Evolutionary conservation across 2,888 invertebrate genomes (phyloP).

Genomic region (Blera fallax): DNA sequence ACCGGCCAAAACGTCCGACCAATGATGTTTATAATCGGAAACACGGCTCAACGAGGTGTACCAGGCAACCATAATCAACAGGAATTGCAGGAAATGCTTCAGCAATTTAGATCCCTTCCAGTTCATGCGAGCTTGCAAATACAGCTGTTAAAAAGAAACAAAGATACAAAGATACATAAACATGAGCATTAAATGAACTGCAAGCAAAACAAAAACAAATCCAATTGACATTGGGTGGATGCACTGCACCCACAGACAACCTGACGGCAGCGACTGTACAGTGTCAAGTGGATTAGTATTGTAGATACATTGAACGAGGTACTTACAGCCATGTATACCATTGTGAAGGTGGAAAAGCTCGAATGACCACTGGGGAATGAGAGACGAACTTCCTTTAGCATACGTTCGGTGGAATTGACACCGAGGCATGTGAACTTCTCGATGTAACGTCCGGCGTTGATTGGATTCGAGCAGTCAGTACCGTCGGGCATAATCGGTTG

Average conservation of each 20-base stretch:
- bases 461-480: slow-evolving; percentile 83
- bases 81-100: slow-evolving; percentile 92
- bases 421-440: slow-evolving; percentile 87
- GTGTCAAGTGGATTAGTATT: slow-evolving; percentile 18
- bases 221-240: slow-evolving; percentile 19
- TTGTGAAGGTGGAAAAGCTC: slow-evolving; percentile 93
- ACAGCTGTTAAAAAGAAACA: slow-evolving; percentile 85
- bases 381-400: slow-evolving; percentile 89
- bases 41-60: slow-evolving; percentile 95
- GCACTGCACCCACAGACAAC: neutral
- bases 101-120: slow-evolving; percentile 91
- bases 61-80: slow-evolving; percentile 90
- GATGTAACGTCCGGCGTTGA: slow-evolving; percentile 86
- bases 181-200: neutral
- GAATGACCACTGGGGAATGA: slow-evolving; percentile 97
- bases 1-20: slow-evolving; percentile 97
- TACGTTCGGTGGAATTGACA: slow-evolving; percentile 82
- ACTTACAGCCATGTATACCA: slow-evolving; percentile 93
- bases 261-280: slow-evolving; percentile 2
- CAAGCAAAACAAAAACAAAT: neutral
- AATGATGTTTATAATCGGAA: slow-evolving; percentile 98
- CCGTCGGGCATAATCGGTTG: slow-evolving; percentile 85
- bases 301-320: too few species aligned
- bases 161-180: slow-evolving; percentile 30
- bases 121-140: slow-evolving; percentile 92